Evolutionary conservation across 2,113 vertebrate species (phyloP).

Genomic region (Chloropsis hardwickii): DNA sequence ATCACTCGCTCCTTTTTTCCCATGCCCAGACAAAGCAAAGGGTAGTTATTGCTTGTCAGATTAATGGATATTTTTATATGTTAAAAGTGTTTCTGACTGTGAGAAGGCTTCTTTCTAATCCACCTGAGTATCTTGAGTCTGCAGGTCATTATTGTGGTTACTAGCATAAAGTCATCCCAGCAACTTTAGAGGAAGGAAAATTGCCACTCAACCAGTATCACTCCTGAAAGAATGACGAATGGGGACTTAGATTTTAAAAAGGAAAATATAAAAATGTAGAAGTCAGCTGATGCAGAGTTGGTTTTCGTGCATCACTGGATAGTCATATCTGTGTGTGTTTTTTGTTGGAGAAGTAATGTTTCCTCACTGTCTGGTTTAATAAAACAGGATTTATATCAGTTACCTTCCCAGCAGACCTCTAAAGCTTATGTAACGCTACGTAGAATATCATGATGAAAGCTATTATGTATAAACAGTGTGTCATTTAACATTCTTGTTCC

Average conservation of each 20-base stretch:
- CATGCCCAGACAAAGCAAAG: not conserved
- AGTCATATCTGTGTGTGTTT: not conserved
- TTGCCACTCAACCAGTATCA: not conserved
- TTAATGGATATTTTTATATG: not conserved
- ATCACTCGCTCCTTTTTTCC: not conserved
- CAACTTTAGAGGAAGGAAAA: not conserved
- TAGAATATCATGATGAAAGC: not conserved
- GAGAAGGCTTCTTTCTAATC: not conserved
- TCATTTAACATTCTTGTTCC: not conserved
- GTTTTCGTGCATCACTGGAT: not conserved
- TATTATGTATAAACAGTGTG: not conserved
- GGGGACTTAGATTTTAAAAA: not conserved
- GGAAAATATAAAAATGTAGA: not conserved
- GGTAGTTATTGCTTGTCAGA: not conserved
- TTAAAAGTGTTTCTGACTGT: not conserved
- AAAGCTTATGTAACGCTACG: not conserved
- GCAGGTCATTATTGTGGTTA: not conserved
- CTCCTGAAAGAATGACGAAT: not conserved
- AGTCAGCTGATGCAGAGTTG: not conserved
- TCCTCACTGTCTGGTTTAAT: not conserved
- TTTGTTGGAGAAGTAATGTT: not conserved
- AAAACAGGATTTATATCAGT: not conserved
- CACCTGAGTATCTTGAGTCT: not conserved
- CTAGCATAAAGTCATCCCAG: not conserved
- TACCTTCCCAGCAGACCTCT: not conserved